phyloP scores from a whole-genome alignment of 2,797 vertebrate genomes.

The Uromys caudimaculatus region DNA sequence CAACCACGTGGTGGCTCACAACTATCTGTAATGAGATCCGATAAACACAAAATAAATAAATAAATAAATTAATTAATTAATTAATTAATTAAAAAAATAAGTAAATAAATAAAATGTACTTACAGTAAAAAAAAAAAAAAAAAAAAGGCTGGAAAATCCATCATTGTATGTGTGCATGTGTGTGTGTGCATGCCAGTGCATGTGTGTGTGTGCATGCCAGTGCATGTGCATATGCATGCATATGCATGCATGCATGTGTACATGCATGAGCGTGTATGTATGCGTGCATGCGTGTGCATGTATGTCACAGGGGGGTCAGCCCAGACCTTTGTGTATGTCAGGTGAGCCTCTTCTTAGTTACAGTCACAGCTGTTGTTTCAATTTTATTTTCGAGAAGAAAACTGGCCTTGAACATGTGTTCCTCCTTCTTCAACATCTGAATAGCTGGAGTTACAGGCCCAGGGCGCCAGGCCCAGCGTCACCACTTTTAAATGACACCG shows the following conservation, averaged over 20 bases:
- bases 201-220: background rate
- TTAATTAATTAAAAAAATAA: too few relatives aligned
- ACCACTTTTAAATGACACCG: accelerated
- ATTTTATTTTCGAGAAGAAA: background rate
- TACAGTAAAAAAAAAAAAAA: too few relatives aligned
- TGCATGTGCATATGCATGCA: background rate
- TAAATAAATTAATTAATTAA: too few relatives aligned
- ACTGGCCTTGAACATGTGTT: background rate
- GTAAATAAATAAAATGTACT: too few relatives aligned
- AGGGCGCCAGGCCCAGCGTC: background rate
- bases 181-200: too few relatives aligned
- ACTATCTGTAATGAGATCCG: too few relatives aligned
- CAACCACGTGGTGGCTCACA: too few relatives aligned
- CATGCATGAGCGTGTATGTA: background rate
- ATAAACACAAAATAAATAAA: too few relatives aligned
- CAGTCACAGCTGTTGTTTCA: background rate
- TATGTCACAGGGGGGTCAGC: too few relatives aligned
- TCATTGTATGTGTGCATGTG: background rate
- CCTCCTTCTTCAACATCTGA: background rate
- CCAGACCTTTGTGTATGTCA: background rate
- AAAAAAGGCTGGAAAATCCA: too few relatives aligned
- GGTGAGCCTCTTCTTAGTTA: background rate
- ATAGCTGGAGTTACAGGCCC: background rate
- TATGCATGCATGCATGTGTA: background rate
- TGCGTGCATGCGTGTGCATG: accelerated